Percentiles rank a stretch among this genome's conserved stretches.
These are phyloP conservation scores for Idaea biselata DNA, from an alignment of 2,888 invertebrate species.

Conservation along the genomic window DNA sequence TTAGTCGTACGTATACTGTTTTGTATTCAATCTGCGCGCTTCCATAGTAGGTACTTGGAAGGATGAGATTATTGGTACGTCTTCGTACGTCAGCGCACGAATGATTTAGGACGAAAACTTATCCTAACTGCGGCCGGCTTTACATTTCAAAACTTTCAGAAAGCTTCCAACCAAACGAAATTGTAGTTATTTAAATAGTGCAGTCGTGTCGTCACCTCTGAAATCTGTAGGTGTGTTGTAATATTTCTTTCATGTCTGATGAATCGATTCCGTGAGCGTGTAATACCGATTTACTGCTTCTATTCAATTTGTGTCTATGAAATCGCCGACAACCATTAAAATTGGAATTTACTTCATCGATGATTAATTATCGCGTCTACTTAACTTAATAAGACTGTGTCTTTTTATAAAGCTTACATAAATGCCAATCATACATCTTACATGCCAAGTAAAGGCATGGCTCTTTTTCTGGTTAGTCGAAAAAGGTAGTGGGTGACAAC, in stretches of 20 bases:
- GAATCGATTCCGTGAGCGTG: conserved; percentile 26
- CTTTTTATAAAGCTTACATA: too few species aligned
- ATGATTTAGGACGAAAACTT: too few species aligned
- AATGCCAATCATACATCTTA: too few species aligned
- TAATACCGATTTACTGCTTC: conserved; percentile 24
- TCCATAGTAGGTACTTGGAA: too few species aligned
- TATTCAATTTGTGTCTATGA: conserved; percentile 23
- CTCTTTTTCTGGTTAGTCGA: too few species aligned
- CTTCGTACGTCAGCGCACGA: too few species aligned
- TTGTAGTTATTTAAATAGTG: neutral
- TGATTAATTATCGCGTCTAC: conserved; percentile 1
- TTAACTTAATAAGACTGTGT: neutral
- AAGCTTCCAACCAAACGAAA: neutral
- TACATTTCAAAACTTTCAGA: neutral
- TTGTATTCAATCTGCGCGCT: too few species aligned
- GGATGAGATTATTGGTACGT: too few species aligned
- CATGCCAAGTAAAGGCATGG: too few species aligned
- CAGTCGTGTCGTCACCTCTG: neutral
- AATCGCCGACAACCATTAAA: conserved; percentile 12
- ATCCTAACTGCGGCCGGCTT: too few species aligned
- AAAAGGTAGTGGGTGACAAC: too few species aligned
- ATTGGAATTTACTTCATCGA: neutral
- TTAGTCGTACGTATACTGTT: too few species aligned
- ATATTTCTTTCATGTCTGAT: conserved; percentile 18
- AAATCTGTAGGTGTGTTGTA: conserved; percentile 9